Evolutionary conservation across 2,888 invertebrate species (phyloP).

Genomic region (Drosophila algonquin): DNA sequence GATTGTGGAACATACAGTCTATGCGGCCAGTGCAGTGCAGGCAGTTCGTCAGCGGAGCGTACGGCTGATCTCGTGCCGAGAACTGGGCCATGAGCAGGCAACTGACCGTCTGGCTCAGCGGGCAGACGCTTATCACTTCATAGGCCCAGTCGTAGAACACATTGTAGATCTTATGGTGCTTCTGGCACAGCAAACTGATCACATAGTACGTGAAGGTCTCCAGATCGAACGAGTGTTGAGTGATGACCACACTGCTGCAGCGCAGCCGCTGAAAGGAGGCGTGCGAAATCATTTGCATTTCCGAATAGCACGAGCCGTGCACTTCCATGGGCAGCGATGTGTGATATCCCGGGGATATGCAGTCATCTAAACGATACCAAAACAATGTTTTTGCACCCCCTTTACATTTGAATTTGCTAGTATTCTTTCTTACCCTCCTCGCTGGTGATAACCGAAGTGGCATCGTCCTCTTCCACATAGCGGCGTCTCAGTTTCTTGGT

Average conservation of each 20-base stretch:
- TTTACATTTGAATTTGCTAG: background rate
- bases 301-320: conserved; percentile 84
- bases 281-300: conserved; percentile 84
- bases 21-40: conserved; percentile 81
- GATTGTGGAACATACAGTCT: conserved; percentile 82
- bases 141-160: conserved; percentile 84
- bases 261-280: conserved; percentile 82
- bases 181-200: conserved; percentile 83
- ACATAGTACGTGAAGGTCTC: conserved; percentile 84
- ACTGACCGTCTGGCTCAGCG: conserved; percentile 80
- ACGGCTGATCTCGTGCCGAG: conserved; percentile 82
- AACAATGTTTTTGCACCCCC: background rate
- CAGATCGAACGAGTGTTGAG: conserved; percentile 84
- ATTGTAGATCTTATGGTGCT: conserved; percentile 83
- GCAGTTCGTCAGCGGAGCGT: conserved; percentile 74
- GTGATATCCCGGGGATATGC: conserved; percentile 84
- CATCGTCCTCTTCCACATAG: conserved; percentile 84
- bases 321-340: conserved; percentile 84
- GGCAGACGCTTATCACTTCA: conserved; percentile 83
- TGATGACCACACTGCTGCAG: conserved; percentile 82
- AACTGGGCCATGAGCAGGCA: conserved; percentile 84
- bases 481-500: conserved; percentile 83
- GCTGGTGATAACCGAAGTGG: conserved; percentile 84
- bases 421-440: conserved; percentile 80
- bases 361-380: conserved; percentile 77